Percentiles rank a stretch among this genome's conserved stretches.
Evolutionary conservation across 2,113 vertebrate genomes (phyloP).

Genomic region (Rostratula benghalensis): DNA sequence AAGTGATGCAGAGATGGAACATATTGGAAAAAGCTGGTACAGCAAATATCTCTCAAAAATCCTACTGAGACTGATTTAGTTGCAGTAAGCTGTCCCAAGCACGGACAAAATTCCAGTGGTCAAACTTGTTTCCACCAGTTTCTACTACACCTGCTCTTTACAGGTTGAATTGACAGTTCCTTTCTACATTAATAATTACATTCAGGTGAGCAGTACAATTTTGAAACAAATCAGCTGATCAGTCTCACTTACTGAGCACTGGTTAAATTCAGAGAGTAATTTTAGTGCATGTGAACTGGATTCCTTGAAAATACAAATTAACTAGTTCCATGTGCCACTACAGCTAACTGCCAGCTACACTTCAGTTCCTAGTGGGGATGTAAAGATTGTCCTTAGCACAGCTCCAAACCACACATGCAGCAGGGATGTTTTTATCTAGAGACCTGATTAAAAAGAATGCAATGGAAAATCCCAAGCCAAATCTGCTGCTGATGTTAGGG

Average conservation of each 20-base stretch:
- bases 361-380: background rate
- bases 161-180: background rate
- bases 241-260: background rate
- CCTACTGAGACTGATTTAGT: background rate
- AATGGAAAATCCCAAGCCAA: background rate
- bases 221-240: background rate
- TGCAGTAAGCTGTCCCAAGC: background rate
- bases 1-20: background rate
- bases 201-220: background rate
- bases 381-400: background rate
- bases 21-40: background rate
- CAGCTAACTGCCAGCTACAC: background rate
- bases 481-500: background rate
- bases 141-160: background rate
- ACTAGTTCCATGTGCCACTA: too few species aligned
- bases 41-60: background rate
- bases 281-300: background rate
- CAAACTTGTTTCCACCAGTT: background rate
- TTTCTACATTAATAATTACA: background rate
- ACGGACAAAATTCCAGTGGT: background rate
- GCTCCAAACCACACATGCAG: background rate
- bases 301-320: background rate
- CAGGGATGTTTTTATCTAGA: background rate
- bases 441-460: background rate
- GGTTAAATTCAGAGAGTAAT: background rate